These are phyloP conservation scores for Nasonovia ribisnigri DNA, from an alignment of 2,888 invertebrate species.

Conservation along the genomic window DNA sequence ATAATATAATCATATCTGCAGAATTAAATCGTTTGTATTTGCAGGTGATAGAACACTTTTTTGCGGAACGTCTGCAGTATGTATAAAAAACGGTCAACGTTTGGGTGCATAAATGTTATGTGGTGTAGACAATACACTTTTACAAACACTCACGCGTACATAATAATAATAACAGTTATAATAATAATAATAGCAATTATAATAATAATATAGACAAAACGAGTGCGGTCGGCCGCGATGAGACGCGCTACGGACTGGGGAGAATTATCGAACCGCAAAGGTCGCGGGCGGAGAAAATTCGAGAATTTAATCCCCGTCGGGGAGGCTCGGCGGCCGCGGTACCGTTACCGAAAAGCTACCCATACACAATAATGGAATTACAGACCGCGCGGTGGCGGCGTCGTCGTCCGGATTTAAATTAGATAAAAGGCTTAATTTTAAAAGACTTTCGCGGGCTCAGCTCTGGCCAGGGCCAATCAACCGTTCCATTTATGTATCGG, in stretches of 20 bases:
- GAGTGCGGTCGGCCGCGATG: background rate
- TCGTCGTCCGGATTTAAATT: slow-evolving; percentile 59
- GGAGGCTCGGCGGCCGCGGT: background rate
- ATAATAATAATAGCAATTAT: background rate
- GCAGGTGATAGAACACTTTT: no score
- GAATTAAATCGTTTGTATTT: no score
- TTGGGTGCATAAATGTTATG: no score
- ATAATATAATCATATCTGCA: no score
- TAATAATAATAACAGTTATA: background rate
- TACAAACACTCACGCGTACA: background rate
- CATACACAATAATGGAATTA: slow-evolving; percentile 62
- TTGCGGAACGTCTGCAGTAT: no score
- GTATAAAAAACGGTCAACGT: no score
- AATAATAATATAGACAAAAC: background rate
- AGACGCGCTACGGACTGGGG: background rate
- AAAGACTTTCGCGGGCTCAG: slow-evolving; percentile 48
- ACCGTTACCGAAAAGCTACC: slow-evolving; percentile 54
- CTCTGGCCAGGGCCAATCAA: slow-evolving; percentile 52
- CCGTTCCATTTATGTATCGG: slow-evolving; percentile 53
- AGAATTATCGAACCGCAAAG: slow-evolving; percentile 37
- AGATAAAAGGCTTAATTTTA: slow-evolving; percentile 65
- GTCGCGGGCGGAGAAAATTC: slow-evolving; percentile 52
- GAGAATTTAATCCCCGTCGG: slow-evolving; percentile 49
- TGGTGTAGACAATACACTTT: background rate
- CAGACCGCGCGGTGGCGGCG: slow-evolving; percentile 24